phyloP scores from a whole-genome alignment of 2,888 invertebrate species.

The Ptychoptera contaminata region DNA sequence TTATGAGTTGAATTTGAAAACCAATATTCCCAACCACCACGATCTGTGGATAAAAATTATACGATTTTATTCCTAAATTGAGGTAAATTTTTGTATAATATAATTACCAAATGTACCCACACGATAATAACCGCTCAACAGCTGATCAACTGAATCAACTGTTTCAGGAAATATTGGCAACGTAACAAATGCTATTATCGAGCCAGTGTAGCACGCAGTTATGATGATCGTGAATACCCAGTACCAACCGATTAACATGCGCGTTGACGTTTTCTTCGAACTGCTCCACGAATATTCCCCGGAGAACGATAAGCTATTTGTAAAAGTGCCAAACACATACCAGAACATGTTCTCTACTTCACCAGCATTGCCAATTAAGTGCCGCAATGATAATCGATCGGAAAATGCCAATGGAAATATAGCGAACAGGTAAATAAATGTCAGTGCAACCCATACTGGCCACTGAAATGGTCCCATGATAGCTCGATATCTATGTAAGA shows the following conservation, averaged over 20 bases:
- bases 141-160: constrained; percentile 49
- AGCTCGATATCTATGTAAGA: constrained; percentile 49
- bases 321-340: constrained; percentile 76
- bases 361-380: constrained; percentile 48
- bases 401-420: constrained; percentile 62
- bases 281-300: constrained; percentile 56
- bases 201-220: constrained; percentile 70
- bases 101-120: constrained; percentile 52
- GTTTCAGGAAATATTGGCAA: constrained; percentile 60
- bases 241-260: constrained; percentile 62
- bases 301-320: constrained; percentile 58
- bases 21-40: constrained; percentile 61
- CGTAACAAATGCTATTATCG: constrained; percentile 71
- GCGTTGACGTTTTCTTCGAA: constrained; percentile 49
- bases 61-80: not conserved
- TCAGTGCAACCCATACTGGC: constrained; percentile 62
- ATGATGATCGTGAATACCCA: constrained; percentile 78
- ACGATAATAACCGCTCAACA: constrained; percentile 48
- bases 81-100: not conserved
- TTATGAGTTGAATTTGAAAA: constrained; percentile 53
- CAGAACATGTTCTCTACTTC: constrained; percentile 74
- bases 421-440: constrained; percentile 51
- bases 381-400: constrained; percentile 48
- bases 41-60: constrained; percentile 33
- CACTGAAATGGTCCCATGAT: constrained; percentile 72